These are phyloP conservation scores for Hyperopisus bebe DNA, from an alignment of 2,113 vertebrate genomes.

Conservation along the genomic window DNA sequence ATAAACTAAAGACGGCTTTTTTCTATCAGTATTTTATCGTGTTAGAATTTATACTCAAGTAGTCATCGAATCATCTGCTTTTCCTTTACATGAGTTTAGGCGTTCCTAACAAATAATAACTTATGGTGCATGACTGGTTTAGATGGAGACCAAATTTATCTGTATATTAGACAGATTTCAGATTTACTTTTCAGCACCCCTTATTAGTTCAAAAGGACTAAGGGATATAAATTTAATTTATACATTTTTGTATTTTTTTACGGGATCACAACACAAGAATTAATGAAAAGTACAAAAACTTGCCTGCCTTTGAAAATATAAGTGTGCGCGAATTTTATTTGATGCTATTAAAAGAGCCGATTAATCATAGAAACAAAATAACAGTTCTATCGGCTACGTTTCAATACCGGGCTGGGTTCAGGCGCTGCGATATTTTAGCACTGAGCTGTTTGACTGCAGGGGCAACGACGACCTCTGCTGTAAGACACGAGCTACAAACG, in stretches of 20 bases:
- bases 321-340: background rate
- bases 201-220: background rate
- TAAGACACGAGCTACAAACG: background rate
- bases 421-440: background rate
- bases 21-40: background rate
- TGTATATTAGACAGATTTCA: background rate
- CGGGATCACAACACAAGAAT: background rate
- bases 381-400: background rate
- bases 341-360: background rate
- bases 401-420: background rate
- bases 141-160: background rate
- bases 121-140: background rate
- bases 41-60: background rate
- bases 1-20: background rate
- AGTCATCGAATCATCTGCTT: background rate
- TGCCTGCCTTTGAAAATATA: background rate
- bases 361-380: background rate
- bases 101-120: background rate
- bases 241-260: background rate
- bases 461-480: slow-evolving; percentile 10
- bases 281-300: background rate
- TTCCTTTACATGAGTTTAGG: background rate
- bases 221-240: background rate
- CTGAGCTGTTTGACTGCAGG: background rate
- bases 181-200: background rate